These are phyloP conservation scores for Stercorarius parasiticus DNA, from an alignment of 2,113 vertebrate species.

Conservation along the genomic window DNA sequence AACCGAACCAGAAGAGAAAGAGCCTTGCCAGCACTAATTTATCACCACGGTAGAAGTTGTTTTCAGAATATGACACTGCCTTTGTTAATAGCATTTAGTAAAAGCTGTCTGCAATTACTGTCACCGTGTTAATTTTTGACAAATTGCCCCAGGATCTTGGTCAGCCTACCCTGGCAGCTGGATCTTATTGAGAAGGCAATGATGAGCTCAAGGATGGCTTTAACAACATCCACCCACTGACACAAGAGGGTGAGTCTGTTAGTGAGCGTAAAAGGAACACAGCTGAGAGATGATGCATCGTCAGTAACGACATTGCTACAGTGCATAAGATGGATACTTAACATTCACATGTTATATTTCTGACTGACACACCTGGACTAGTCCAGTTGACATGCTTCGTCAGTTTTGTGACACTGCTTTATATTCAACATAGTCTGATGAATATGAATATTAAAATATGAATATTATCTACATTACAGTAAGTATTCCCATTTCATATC, in stretches of 20 bases:
- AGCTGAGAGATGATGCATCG: background rate
- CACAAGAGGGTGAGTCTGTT: background rate
- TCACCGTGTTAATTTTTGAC: slow-evolving; percentile 25
- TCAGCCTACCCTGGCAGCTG: background rate
- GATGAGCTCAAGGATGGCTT: background rate
- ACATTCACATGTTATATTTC: background rate
- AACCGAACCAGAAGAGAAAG: background rate
- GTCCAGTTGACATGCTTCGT: background rate
- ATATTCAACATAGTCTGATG: background rate
- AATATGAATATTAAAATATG: background rate
- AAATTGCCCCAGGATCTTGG: background rate
- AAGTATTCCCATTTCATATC: background rate
- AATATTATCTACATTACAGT: background rate
- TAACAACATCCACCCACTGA: background rate
- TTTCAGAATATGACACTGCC: background rate
- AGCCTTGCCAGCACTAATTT: slow-evolving; percentile 3
- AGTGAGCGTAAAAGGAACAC: background rate
- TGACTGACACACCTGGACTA: background rate
- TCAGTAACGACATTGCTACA: background rate
- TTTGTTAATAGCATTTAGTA: slow-evolving; percentile 34
- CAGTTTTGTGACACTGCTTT: background rate
- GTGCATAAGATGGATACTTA: background rate
- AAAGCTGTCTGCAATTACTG: background rate
- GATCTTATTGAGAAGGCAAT: background rate
- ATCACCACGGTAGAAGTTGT: background rate